Base-by-base conservation (phyloP, 1,140 invertebrate genomes). In the Penaeus chinensis region DNA sequence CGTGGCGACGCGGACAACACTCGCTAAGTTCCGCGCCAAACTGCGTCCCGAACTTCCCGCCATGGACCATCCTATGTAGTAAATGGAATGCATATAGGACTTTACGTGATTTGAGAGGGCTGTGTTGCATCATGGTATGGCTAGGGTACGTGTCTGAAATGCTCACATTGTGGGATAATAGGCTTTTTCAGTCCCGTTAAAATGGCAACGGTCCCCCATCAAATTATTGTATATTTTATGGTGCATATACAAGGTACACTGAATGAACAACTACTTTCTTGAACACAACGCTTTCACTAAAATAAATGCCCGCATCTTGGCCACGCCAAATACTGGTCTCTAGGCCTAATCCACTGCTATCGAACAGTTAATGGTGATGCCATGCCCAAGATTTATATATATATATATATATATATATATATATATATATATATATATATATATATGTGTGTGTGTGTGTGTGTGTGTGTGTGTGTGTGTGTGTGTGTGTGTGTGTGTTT, bases 371-470 rank as follows among this genome's bases (percentile, higher is more conserved):
- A 42, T 22, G 63, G 22, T n/a, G 11, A 63, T 42, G 37, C 37
- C 37, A 42, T 42, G 37, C 37, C 37, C 37, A 63, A 20, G 37
- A 32, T 54, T 27, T 62, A 61, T 80, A 80, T 80, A 80, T 61
- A 61, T 80, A 80, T 80, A 80, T 80, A 80, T 80, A 80, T 80
- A 80, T 80, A 80, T 80, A 80, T 80, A 80, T 80, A 80, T 80
- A 80, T 80, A 80, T 80, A 80, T 61, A 61, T 80, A 80, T 80
- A 80, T 80, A 80, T 80, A 80, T 80, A 80, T 80, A 80, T 80
- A 80, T 80, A 80, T 80, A 80, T 80, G 54, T 80, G 54, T 80
- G 54, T 80, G 54, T 80, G 54, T 80, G 54, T 80, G 54, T 80
- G 54, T 80, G 54, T 80, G 54, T 80, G 54, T 80, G 7, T 60